These are phyloP conservation scores for Ditylenchus dipsaci DNA, from an alignment of 1,140 invertebrate species.

Conservation along the genomic window DNA sequence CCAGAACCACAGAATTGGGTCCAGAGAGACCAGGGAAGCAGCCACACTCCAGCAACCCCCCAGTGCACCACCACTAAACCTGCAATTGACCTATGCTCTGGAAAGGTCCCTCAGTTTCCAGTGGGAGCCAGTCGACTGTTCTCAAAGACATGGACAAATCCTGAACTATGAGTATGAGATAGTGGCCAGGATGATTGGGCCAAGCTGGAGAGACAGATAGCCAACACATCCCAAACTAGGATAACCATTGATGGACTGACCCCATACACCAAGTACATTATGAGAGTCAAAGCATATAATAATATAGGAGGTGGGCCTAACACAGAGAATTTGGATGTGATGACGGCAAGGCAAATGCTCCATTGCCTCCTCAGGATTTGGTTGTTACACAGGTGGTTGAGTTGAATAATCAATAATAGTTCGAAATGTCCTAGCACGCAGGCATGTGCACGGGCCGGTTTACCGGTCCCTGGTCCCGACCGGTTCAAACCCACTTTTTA, in stretches of 20 bases:
- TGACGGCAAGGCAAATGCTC: slow-evolving; percentile 57
- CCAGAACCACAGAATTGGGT: slow-evolving; percentile 56
- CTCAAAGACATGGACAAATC: slow-evolving; percentile 55
- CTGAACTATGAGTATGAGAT: slow-evolving; percentile 58
- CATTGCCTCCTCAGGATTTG: slow-evolving; percentile 56
- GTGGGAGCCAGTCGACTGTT: slow-evolving; percentile 58
- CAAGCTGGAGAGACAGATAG: slow-evolving; percentile 56
- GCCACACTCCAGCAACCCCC: slow-evolving; percentile 56
- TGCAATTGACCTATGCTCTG: slow-evolving; percentile 53
- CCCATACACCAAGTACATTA: slow-evolving; percentile 52
- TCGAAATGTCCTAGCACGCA: not conserved
- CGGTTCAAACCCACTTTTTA: too few species aligned
- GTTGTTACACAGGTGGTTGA: slow-evolving; percentile 58
- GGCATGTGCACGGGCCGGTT: too few species aligned
- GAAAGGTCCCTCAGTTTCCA: slow-evolving; percentile 56
- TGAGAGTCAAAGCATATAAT: slow-evolving; percentile 52
- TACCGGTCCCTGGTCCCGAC: too few species aligned
- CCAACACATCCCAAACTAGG: slow-evolving; percentile 52
- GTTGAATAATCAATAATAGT: not conserved
- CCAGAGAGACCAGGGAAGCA: slow-evolving; percentile 54
- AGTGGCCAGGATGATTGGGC: slow-evolving; percentile 58
- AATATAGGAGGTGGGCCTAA: slow-evolving; percentile 55
- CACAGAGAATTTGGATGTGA: slow-evolving; percentile 58
- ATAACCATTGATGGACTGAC: slow-evolving; percentile 58
- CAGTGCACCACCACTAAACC: slow-evolving; percentile 54